These are phyloP conservation scores for Gymnosoma rotundatum DNA, from an alignment of 2,888 invertebrate genomes.

Conservation along the genomic window DNA sequence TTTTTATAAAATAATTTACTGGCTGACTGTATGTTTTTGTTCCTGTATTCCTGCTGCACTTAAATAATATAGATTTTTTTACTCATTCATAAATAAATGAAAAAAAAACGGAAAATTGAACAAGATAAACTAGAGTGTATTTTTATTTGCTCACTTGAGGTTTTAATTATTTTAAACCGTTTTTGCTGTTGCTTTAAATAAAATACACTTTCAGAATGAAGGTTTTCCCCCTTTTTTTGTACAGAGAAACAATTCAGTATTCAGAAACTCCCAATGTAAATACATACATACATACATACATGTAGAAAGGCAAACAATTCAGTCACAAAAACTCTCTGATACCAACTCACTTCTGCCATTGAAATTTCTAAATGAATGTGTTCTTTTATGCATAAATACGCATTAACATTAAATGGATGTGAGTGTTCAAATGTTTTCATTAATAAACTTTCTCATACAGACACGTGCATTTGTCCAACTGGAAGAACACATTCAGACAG, in stretches of 20 bases:
- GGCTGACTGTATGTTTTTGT: slow-evolving; percentile 14
- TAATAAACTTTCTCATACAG: slow-evolving; percentile 16
- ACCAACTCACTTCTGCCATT: slow-evolving; percentile 46
- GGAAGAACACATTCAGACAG: background rate
- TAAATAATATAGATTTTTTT: slow-evolving; percentile 38
- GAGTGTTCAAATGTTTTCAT: background rate
- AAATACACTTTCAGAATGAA: slow-evolving; percentile 34
- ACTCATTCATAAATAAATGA: slow-evolving; percentile 16
- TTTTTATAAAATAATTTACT: slow-evolving; percentile 53
- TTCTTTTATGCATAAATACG: background rate
- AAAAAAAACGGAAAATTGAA: background rate
- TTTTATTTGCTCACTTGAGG: slow-evolving; percentile 66
- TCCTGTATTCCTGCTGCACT: background rate
- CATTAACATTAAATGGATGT: background rate
- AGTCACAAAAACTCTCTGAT: slow-evolving; percentile 11
- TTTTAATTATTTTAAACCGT: slow-evolving; percentile 55
- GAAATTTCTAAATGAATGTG: slow-evolving; percentile 23
- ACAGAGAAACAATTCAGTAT: slow-evolving; percentile 23
- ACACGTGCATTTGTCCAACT: background rate
- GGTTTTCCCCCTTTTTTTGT: slow-evolving; percentile 10
- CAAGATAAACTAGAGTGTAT: slow-evolving; percentile 20
- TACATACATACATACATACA: too few relatives aligned
- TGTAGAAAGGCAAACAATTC: slow-evolving; percentile 10
- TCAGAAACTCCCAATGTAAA: slow-evolving; percentile 20
- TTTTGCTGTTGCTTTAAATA: slow-evolving; percentile 12